A percentile compares a stretch with the other conserved stretches of the same genome.
Conservation (phyloP, 2,888 invertebrate genomes). For the Calliphora vomitoria region DNA sequence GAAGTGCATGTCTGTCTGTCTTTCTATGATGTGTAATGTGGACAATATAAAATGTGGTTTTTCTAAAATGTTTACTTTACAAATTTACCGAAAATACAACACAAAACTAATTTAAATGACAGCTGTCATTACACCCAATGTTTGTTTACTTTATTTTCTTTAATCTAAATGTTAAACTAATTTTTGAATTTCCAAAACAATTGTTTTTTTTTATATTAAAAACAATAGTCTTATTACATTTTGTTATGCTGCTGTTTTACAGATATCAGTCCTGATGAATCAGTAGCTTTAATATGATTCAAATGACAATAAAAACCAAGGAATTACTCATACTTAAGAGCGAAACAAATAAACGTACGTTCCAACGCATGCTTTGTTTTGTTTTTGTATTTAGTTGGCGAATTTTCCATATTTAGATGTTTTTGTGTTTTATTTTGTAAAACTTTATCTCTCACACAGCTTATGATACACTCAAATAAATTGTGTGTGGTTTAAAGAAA, state of each 20-base stretch:
- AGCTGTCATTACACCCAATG: constrained; percentile 44
- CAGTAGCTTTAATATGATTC: constrained; percentile 51
- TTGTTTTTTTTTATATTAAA: not conserved
- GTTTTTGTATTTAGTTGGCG: constrained; percentile 35
- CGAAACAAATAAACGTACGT: not conserved
- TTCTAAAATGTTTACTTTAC: constrained; percentile 4
- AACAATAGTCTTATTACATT: constrained; percentile 3
- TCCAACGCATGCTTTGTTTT: constrained; percentile 39
- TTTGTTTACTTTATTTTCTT: not conserved
- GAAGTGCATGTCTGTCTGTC: not conserved
- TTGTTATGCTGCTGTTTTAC: not conserved
- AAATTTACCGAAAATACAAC: not conserved
- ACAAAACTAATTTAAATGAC: constrained; percentile 35
- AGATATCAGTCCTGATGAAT: constrained; percentile 56
- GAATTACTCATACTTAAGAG: constrained; percentile 62
- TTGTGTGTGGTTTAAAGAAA: not conserved
- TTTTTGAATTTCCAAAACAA: constrained; percentile 14
- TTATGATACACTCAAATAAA: constrained; percentile 32
- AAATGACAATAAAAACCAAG: constrained; percentile 53
- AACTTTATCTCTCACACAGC: constrained; percentile 26
- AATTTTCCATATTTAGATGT: constrained; percentile 67
- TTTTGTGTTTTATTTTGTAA: constrained; percentile 3
- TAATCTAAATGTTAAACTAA: constrained; percentile 3
- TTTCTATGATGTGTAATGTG: constrained; percentile 10
- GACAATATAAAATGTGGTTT: constrained; percentile 18